Percentiles rank a stretch among this genome's conserved stretches.
Evolutionary conservation across 2,113 vertebrate species (phyloP).

Genomic region (Xenopus tropicalis): DNA sequence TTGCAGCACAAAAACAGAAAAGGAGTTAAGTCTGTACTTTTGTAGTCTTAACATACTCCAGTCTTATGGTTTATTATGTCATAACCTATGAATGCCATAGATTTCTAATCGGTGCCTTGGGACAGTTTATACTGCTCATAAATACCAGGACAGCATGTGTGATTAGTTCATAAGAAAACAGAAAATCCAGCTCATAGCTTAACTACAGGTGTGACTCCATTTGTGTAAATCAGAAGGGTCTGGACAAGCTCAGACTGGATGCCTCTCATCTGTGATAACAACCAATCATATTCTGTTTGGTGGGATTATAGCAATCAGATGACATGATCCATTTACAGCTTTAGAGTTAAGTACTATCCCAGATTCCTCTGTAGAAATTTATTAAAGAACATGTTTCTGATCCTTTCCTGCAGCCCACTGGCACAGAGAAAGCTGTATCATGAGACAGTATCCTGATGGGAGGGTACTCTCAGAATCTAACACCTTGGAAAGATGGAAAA

Average conservation of each 20-base stretch:
- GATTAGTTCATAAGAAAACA: constrained; percentile 34
- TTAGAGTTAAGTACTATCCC: constrained; percentile 8
- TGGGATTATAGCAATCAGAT: constrained; percentile 2
- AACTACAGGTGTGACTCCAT: constrained; percentile 25
- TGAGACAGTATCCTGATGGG: too few species aligned
- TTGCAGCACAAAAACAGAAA: neutral
- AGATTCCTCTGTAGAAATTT: neutral
- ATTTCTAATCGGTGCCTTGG: constrained; percentile 30
- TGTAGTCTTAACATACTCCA: constrained; percentile 33
- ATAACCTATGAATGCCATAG: constrained; percentile 33
- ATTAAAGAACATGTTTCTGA: neutral
- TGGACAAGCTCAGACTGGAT: constrained; percentile 15
- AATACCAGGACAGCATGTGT: constrained; percentile 23
- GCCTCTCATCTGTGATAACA: neutral
- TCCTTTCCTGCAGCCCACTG: neutral
- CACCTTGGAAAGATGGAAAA: too few species aligned
- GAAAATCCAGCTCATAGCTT: constrained; percentile 21
- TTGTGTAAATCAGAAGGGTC: neutral
- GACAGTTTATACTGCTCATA: constrained; percentile 28
- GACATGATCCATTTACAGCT: constrained; percentile 6
- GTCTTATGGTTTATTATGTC: constrained; percentile 41
- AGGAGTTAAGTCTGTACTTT: constrained; percentile 22
- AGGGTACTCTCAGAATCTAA: too few species aligned
- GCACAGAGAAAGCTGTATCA: too few species aligned
- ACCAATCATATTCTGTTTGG: constrained; percentile 1